Conservation (phyloP, 2,888 invertebrate genomes). For the Spodoptera picta region DNA sequence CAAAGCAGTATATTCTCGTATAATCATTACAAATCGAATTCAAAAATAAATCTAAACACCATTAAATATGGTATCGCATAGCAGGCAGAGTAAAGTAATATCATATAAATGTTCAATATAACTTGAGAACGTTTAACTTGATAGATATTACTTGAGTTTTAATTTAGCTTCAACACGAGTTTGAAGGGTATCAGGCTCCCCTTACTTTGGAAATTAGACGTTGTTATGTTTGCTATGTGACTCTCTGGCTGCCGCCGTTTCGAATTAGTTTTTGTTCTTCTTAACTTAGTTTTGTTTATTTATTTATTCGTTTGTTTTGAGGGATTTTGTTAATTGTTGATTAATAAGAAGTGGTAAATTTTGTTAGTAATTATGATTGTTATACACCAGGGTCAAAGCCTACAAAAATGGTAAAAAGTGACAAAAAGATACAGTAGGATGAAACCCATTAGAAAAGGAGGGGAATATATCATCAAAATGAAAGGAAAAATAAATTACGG, state of each 20-base stretch:
- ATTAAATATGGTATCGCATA: constrained; percentile 41
- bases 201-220: constrained; percentile 64
- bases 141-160: constrained; percentile 50
- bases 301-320: constrained; percentile 5
- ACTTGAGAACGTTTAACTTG: constrained; percentile 36
- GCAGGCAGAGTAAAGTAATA: constrained; percentile 45
- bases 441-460: too few species aligned
- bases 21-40: constrained; percentile 11
- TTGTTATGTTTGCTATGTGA: constrained; percentile 58
- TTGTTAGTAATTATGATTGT: too few species aligned
- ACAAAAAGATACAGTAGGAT: too few species aligned
- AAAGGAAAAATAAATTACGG: too few species aligned
- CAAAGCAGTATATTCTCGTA: too few species aligned
- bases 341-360: too few species aligned
- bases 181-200: constrained; percentile 60
- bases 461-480: too few species aligned
- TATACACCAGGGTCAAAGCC: too few species aligned
- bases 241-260: constrained; percentile 47
- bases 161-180: constrained; percentile 60
- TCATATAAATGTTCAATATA: constrained; percentile 55
- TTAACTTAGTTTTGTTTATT: constrained; percentile 14
- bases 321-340: neutral
- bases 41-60: constrained; percentile 22
- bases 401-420: too few species aligned
- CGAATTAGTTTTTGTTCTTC: constrained; percentile 46